phyloP scores from a whole-genome alignment of 1,140 invertebrate species.

The Varroa destructor region DNA sequence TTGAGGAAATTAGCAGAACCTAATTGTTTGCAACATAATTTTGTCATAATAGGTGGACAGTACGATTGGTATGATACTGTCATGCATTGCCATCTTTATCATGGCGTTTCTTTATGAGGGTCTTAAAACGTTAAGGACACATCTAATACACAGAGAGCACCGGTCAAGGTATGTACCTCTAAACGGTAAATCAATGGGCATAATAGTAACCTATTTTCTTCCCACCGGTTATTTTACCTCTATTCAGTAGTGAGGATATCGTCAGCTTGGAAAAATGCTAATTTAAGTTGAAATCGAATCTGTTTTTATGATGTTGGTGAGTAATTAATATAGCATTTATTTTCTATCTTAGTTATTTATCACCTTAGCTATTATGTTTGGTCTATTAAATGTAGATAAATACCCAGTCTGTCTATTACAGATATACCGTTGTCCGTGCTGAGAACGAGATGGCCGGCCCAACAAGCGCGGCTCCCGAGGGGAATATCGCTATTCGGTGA shows the following conservation, averaged over 20 bases:
- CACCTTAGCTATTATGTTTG: background rate
- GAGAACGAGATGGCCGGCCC: too few species aligned
- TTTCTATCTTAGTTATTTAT: background rate
- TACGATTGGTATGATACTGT: constrained; percentile 53
- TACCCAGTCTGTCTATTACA: too few species aligned
- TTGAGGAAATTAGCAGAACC: too few species aligned
- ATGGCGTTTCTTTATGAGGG: constrained; percentile 76
- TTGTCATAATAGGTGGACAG: background rate
- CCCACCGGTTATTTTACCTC: too few species aligned
- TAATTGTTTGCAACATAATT: too few species aligned
- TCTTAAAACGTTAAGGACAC: constrained; percentile 63
- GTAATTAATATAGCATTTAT: too few species aligned
- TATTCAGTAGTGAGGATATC: too few species aligned
- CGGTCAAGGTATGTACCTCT: constrained; percentile 31
- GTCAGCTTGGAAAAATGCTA: too few species aligned
- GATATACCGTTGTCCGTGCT: too few species aligned
- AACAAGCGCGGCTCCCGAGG: too few species aligned
- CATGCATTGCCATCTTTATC: constrained; percentile 69
- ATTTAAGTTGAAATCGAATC: background rate
- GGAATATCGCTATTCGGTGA: too few species aligned
- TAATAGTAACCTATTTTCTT: constrained; percentile 26
- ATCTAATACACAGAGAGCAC: constrained; percentile 30
- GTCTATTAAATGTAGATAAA: background rate
- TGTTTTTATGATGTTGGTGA: background rate
- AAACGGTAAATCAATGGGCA: constrained; percentile 30